phyloP scores from a whole-genome alignment of 2,797 vertebrate species.

The Diplodus sargus region DNA sequence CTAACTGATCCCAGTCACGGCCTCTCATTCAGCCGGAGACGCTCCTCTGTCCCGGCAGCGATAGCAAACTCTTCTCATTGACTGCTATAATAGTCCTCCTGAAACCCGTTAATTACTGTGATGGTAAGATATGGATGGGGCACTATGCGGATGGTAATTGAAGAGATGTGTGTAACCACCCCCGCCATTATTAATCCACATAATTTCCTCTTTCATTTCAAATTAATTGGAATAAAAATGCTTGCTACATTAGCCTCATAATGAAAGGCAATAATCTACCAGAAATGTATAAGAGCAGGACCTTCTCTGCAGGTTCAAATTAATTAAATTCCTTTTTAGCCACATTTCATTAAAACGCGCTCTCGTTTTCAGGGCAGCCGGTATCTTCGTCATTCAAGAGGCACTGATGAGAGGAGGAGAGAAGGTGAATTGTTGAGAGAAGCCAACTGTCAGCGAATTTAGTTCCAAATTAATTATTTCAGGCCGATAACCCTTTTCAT shows the following conservation, averaged over 20 bases:
- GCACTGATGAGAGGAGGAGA: conserved; percentile 70
- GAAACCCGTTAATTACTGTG: conserved; percentile 77
- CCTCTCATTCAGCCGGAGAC: conserved; percentile 51
- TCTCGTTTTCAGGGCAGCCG: conserved; percentile 78
- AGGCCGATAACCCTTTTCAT: conserved; percentile 96
- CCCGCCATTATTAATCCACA: conserved; percentile 88
- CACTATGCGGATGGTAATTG: conserved; percentile 66
- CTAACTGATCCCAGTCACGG: conserved; percentile 43
- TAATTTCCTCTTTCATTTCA: conserved; percentile 92
- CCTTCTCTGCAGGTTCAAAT: conserved; percentile 87
- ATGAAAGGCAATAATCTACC: conserved; percentile 90
- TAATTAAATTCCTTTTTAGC: conserved; percentile 93
- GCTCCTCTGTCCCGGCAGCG: conserved; percentile 25
- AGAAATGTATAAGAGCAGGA: conserved; percentile 87
- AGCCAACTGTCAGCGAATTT: conserved; percentile 94
- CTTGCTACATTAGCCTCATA: conserved; percentile 92
- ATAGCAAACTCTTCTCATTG: conserved; percentile 59
- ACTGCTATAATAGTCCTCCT: conserved; percentile 59
- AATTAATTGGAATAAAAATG: conserved; percentile 93
- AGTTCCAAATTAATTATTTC: conserved; percentile 95
- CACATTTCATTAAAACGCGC: conserved; percentile 89
- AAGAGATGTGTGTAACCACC: conserved; percentile 79
- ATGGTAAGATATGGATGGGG: conserved; percentile 69
- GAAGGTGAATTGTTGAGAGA: conserved; percentile 85
- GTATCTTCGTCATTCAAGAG: conserved; percentile 86